phyloP scores from a whole-genome alignment of 2,113 vertebrate species.

The Ceuthmochares aereus region DNA sequence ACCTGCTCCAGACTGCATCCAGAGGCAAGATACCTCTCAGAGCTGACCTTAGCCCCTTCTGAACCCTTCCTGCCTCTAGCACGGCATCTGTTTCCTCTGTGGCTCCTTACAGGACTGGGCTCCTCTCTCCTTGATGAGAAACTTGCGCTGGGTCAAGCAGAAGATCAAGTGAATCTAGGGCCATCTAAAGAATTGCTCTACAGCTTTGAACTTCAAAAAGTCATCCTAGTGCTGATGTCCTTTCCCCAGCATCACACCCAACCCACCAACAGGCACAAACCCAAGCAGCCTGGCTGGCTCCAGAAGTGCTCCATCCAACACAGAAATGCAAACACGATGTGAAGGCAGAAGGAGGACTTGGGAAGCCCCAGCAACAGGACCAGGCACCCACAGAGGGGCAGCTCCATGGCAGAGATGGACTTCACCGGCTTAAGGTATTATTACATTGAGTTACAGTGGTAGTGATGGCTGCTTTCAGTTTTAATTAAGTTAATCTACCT shows the following conservation, averaged over 20 bases:
- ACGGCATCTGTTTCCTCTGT: not conserved
- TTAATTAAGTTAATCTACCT: not conserved
- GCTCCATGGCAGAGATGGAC: not conserved
- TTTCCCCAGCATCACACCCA: not conserved
- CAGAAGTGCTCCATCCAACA: not conserved
- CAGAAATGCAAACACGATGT: rapidly evolving
- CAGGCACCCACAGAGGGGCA: not conserved
- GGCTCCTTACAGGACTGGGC: not conserved
- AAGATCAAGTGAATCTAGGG: not conserved
- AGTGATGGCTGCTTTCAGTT: not conserved
- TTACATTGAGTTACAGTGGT: not conserved
- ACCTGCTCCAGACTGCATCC: not conserved
- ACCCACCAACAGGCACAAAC: rapidly evolving
- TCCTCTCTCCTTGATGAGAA: not conserved
- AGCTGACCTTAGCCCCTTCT: not conserved
- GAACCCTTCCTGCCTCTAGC: not conserved
- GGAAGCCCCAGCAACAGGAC: not conserved
- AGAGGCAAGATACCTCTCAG: too few relatives aligned
- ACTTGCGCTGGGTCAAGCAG: not conserved
- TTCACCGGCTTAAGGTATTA: not conserved
- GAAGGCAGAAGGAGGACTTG: not conserved
- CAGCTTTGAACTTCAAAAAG: not conserved
- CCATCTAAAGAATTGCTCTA: not conserved
- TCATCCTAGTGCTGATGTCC: not conserved
- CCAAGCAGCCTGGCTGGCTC: not conserved